Evolutionary conservation across 2,113 vertebrate species (phyloP), one percentile per base, ranked within the genome.

Genomic region (Elephas maximus): DNA sequence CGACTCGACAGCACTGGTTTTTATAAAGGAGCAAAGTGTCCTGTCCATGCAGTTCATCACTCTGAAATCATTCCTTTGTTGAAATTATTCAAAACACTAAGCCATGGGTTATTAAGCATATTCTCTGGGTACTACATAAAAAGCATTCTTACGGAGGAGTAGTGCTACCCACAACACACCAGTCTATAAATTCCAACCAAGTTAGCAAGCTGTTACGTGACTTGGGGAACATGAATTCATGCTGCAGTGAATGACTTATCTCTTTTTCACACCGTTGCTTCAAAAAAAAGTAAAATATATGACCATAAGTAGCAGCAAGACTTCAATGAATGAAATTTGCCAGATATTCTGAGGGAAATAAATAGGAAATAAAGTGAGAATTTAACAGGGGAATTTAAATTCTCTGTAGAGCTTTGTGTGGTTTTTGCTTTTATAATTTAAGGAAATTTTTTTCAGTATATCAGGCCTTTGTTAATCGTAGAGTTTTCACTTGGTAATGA

Each of bases 21-120:
- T 37, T 37, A 37, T 37, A 37, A 98, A 96, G 41, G 85, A 93
- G 3, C 26, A 78, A 77, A 69, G 88, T 69, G 63, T 96, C 73
- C n/a, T 95, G 63, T 85, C n/a, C n/a, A 85, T 85, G 33, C 97
- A 97, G 67, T 96, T 98, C 97, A 97, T 96, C 80, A 96, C 80
- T 79, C 4, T 96, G 77, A 97, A 98, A 97, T 97, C 71, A 98
- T 97, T 96, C 74, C 87, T 98, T 91, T 96, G 93, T 67, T 97
- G 90, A 98, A 98, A 98, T 97, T 98, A 98, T 98, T 98, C 97
- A 98, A 96, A 98, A 98, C 94, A 91, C 28, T 98, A 97, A 98
- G 53, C 53, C 91, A 94, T 90, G 83, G 83, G 77, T 98, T 98
- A 98, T 98, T 98, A 98, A 98, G 82, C 74, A 24, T 94, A 92